Base-by-base conservation (phyloP, 2,888 invertebrate species). In the Sphinx pinastri region DNA sequence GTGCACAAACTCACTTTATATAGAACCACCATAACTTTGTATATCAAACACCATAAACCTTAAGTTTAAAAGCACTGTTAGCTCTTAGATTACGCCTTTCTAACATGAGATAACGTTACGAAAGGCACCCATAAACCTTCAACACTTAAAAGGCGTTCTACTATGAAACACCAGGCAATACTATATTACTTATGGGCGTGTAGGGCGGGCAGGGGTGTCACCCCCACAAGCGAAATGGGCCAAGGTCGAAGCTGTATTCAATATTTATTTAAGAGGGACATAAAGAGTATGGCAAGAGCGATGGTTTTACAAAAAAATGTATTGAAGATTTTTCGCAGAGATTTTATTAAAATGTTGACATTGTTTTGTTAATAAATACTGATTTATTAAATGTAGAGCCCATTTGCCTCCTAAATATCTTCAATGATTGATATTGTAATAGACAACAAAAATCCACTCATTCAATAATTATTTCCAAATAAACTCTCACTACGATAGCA, bases 131-230 rank as follows among this genome's bases (percentile, higher is more conserved):
- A 49, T 19, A 19, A 16, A 16, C 47, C 60, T 63, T 2, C 8
- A 19, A 63, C 63, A 63, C 47, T 49, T 63, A 63, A 63, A 63
- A 63, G 63, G 63, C 49, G 16, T 14, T 63, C 19, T 63, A 58
- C 58, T 58, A 63, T 12, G 60, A 47, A 60, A 60, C 19, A 49
- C 49, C 47, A 47, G 13, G 1, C 1, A 25, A 25, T 25, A 25
- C 38, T 38, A 38, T 63, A 63, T 49, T 63, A 63, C 47, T 63
- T 19, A 60, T 19, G 49, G 49, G 63, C 19, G 63, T 60, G 47
- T 49, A 47, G 13, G 0, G 31, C 58, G 31, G 11, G 10, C 55
- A 47, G 47, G 63, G 63, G 63, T 63, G 63, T 63, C 63, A 6
- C 49, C 49, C 60, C 49, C 49, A 47, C 60, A 47, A 60, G 60